Percentiles rank a stretch among this genome's conserved stretches.
phyloP scores from a whole-genome alignment of 35 echinoderm and acorn worm genomes.

The Eucidaris tribuloides region DNA sequence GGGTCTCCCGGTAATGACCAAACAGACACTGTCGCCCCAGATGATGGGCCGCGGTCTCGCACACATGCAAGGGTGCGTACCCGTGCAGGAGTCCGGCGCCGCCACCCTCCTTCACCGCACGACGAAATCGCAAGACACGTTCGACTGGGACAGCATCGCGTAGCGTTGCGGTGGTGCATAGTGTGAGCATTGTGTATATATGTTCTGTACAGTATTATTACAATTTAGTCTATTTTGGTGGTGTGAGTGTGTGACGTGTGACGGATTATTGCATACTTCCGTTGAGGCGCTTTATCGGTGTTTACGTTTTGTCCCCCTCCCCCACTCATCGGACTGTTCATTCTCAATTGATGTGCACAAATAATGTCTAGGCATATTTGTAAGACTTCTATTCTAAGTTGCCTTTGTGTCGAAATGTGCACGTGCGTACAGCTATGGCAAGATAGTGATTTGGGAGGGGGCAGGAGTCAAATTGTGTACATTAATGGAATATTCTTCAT shows the following conservation, averaged over 20 bases:
- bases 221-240: not conserved
- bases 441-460: too few species aligned
- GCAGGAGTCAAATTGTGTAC: too few species aligned
- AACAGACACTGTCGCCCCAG: slow-evolving; percentile 42
- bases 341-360: too few species aligned
- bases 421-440: too few species aligned
- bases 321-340: too few species aligned
- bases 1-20: not conserved
- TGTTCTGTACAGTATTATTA: not conserved
- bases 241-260: slow-evolving; percentile 15
- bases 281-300: too few species aligned
- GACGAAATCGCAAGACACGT: slow-evolving; percentile 74
- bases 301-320: too few species aligned
- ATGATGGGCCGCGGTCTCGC: slow-evolving; percentile 43
- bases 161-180: slow-evolving; percentile 4
- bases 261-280: too few species aligned
- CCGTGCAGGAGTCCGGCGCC: slow-evolving; percentile 15
- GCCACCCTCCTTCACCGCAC: slow-evolving; percentile 2
- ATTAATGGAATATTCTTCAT: too few species aligned
- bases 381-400: too few species aligned
- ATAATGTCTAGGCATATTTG: too few species aligned
- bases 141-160: slow-evolving; percentile 84
- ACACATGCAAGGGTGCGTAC: slow-evolving; percentile 23
- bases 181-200: not conserved
- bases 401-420: too few species aligned